These are phyloP conservation scores for Mus musculus DNA, from an alignment of 2,113 vertebrate genomes.

Conservation along the genomic window DNA sequence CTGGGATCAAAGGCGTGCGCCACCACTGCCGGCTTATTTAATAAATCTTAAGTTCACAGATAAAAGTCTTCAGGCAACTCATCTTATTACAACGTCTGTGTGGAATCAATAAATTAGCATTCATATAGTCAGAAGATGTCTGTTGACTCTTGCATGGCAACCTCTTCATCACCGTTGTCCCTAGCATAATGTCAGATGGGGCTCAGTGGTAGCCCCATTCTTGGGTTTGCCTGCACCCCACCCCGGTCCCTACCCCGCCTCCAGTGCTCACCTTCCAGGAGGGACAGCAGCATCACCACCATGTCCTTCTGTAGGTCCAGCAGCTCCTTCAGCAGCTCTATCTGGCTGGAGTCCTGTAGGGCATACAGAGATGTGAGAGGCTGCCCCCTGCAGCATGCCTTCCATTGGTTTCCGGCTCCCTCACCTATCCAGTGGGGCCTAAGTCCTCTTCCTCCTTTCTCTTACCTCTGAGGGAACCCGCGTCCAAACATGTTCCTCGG, in stretches of 20 bases:
- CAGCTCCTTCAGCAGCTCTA: constrained; percentile 95
- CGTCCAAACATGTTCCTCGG: constrained; percentile 86
- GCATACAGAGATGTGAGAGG: neutral
- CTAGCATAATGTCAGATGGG: neutral
- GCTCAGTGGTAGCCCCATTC: neutral
- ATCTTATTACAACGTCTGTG: neutral
- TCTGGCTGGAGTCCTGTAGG: constrained; percentile 95
- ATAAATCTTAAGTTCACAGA: neutral
- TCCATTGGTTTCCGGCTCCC: neutral
- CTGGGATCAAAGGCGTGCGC: too few species aligned
- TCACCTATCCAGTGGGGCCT: neutral
- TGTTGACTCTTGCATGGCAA: neutral
- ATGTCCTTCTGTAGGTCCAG: constrained; percentile 98
- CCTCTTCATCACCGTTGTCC: neutral
- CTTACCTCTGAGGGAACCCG: constrained; percentile 92
- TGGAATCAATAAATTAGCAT: neutral
- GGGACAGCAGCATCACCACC: constrained; percentile 97
- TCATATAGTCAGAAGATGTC: neutral
- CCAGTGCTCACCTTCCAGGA: constrained; percentile 83
- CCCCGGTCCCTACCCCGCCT: fast-evolving
- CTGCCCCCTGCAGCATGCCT: neutral
- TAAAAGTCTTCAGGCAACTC: neutral
- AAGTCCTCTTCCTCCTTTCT: neutral
- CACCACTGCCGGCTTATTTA: neutral
- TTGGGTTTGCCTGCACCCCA: neutral